Conservation (phyloP, 2,113 vertebrate species). For the Phrynocephalus versicolor region DNA sequence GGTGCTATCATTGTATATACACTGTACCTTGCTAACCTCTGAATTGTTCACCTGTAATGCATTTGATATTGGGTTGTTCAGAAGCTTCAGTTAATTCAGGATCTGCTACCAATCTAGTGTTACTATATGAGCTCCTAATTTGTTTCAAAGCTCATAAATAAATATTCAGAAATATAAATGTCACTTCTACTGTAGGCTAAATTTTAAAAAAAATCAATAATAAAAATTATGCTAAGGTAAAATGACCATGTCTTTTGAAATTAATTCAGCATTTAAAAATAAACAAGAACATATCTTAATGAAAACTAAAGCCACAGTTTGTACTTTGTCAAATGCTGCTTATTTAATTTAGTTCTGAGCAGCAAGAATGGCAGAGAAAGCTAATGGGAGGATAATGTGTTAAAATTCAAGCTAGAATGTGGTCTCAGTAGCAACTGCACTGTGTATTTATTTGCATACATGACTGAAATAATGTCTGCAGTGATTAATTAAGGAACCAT, state of each 20-base stretch:
- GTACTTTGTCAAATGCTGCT: conserved; percentile 20
- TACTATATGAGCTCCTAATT: background rate
- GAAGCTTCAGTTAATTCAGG: background rate
- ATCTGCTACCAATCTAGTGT: background rate
- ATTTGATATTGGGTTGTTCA: background rate
- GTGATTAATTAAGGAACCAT: conserved; percentile 13
- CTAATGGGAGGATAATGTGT: background rate
- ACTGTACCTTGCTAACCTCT: background rate
- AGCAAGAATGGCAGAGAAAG: background rate
- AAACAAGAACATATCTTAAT: conserved; percentile 28
- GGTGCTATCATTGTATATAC: no score
- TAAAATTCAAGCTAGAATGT: conserved; percentile 35
- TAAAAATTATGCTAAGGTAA: background rate
- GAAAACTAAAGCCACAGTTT: background rate
- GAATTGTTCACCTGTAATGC: background rate
- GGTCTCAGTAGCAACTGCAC: background rate
- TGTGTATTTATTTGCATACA: background rate
- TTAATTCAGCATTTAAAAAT: conserved; percentile 20
- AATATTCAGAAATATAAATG: background rate
- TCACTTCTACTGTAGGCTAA: background rate
- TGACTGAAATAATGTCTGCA: conserved; percentile 17
- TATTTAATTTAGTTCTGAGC: background rate
- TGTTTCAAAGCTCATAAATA: background rate
- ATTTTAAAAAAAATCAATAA: background rate
- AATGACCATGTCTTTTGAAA: background rate